These are phyloP conservation scores for Ephydatia muelleri DNA, from an alignment of 37 sponge, comb jelly and placozoan species.

Conservation along the genomic window DNA sequence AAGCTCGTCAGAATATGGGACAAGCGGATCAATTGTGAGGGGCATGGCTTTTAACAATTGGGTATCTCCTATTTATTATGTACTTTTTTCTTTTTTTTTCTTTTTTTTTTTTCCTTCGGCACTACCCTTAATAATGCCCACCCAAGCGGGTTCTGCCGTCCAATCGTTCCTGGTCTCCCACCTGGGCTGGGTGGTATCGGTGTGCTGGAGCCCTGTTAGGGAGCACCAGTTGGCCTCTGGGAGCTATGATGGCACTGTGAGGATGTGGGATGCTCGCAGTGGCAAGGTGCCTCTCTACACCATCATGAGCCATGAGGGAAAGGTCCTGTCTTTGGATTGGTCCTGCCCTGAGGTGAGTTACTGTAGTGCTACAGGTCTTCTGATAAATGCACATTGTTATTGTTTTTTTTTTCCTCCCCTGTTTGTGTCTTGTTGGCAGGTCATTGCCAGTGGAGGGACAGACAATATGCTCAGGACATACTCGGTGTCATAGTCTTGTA, in stretches of 20 bases:
- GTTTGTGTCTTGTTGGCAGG: slow-evolving; percentile 13
- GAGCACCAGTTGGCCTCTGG: slow-evolving; percentile 86
- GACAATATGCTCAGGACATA: slow-evolving; percentile 67
- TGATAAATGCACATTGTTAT: background rate
- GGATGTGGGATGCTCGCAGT: slow-evolving; percentile 88
- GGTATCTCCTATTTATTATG: background rate
- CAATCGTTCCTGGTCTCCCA: slow-evolving; percentile 68
- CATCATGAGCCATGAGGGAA: slow-evolving; percentile 78
- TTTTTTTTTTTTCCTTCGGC: background rate
- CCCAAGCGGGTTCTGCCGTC: slow-evolving; percentile 58
- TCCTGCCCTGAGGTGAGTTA: slow-evolving; percentile 28
- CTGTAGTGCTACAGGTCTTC: background rate
- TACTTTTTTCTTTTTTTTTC: background rate
- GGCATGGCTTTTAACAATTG: background rate
- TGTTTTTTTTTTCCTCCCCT: too few relatives aligned
- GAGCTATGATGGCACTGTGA: slow-evolving; percentile 80
- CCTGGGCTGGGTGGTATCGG: slow-evolving; percentile 78
- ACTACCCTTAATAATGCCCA: background rate
- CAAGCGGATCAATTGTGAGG: slow-evolving; percentile 28
- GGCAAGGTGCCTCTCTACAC: slow-evolving; percentile 74
- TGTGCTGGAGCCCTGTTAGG: slow-evolving; percentile 68
- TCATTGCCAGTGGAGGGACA: slow-evolving; percentile 80
- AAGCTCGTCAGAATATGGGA: slow-evolving; percentile 81
- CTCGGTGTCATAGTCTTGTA: background rate
- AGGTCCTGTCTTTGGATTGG: slow-evolving; percentile 88